phyloP scores from a whole-genome alignment of 64 coral and sea anemone genomes.

The Orbicella faveolata region DNA sequence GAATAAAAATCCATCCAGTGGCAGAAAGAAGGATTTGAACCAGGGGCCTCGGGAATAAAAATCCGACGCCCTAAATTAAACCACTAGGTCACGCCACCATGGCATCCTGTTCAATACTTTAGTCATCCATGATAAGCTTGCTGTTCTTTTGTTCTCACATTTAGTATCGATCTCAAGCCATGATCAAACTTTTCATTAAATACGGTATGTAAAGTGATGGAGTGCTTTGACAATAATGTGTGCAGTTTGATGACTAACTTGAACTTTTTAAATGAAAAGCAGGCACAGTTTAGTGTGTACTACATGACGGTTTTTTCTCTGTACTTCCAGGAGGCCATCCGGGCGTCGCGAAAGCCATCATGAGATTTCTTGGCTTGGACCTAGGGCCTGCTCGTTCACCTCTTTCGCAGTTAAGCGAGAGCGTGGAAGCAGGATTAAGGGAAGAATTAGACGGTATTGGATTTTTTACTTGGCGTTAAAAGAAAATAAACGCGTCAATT shows the following conservation, averaged over 20 bases:
- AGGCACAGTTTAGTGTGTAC: background rate
- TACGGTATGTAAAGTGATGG: conserved; percentile 21
- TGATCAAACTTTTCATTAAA: conserved; percentile 30
- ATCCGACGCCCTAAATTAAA: no score
- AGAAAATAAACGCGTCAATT: background rate
- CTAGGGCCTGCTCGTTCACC: conserved; percentile 47
- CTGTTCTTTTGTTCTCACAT: background rate
- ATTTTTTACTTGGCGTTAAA: conserved; percentile 40
- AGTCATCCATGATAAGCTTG: no score
- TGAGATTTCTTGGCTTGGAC: conserved; percentile 60
- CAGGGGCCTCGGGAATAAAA: background rate
- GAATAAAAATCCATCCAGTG: no score
- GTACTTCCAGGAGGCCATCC: conserved; percentile 15
- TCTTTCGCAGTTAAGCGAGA: background rate
- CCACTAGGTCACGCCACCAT: background rate
- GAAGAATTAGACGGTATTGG: conserved; percentile 37
- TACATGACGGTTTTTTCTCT: background rate
- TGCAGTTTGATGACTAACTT: no score
- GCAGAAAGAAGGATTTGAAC: no score
- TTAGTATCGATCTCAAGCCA: conserved; percentile 47
- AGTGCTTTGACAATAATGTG: no score
- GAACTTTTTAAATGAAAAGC: no score
- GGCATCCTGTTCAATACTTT: background rate
- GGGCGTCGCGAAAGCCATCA: conserved; percentile 57
- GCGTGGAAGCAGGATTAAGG: conserved; percentile 18